Base-by-base conservation (phyloP, 2,113 vertebrate species). In the Capreolus pygargus region DNA sequence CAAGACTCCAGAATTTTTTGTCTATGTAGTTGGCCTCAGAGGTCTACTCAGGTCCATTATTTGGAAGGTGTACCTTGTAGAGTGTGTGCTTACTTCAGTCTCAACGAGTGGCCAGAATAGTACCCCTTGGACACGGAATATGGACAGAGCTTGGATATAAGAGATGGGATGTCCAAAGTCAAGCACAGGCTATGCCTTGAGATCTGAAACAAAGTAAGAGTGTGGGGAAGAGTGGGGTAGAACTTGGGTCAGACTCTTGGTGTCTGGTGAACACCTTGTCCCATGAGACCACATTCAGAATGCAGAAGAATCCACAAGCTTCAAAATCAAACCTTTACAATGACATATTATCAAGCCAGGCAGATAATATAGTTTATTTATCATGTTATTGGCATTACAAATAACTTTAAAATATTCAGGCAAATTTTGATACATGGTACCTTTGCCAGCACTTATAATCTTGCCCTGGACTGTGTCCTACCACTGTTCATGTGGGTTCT, bases 261-360 rank as follows among this genome's bases (percentile, higher is more conserved):
- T 52, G 11, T 15, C 14, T 86, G 39, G 27, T 39, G 21, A 36
- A 16, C 11, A 19, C 5, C 19, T 47, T 61, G 15, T 4, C 30
- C 27, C 25, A 1, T 47, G 54, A 19, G 33, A 88, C 13, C 13
- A 89, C 0, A 21, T 55, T 36, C 52, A 55, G 21, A 93, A 85
- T 79, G 67, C 33, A 93, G 79, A 95, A 45, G 33, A 91, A 92
- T 78, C 4, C 19, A 52, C 5, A 78, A 67, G 23, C 55, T 89
- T 33, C n/a, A 50, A 60, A 78, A 85, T 57, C 43, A 54, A n/a
- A 52, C 1, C 6, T 92, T 60, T 67, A 57, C 21, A 27, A 64
- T 50, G 27, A 28, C 27, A 7, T 67, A 39, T 67, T 52, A 23
- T 55, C 16, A 43, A 85, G 7, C 17, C 21, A 89, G 39, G 19